phyloP scores from a whole-genome alignment of 1,140 invertebrate species.

The Scaptomyza pallida region DNA sequence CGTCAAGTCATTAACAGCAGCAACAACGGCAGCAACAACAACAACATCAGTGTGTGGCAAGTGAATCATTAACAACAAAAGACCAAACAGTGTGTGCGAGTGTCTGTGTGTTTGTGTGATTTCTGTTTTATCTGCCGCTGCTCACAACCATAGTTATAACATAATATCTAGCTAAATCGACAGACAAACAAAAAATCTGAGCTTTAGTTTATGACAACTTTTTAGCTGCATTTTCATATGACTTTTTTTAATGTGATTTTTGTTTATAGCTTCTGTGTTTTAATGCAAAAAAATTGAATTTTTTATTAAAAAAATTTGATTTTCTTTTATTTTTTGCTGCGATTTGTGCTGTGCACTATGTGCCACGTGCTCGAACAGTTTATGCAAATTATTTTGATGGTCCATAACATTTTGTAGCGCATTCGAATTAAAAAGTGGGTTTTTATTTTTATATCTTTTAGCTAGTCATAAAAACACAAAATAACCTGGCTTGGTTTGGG shows the following conservation, averaged over 20 bases:
- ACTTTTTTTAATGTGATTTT: conserved; percentile 1
- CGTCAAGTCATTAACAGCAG: conserved; percentile 78
- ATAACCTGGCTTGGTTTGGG: conserved; percentile 27
- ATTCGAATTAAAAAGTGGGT: conserved; percentile 51
- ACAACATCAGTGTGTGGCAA: conserved; percentile 40
- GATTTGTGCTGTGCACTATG: conserved; percentile 11
- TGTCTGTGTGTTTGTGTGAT: conserved; percentile 32
- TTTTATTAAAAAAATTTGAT: conserved; percentile 5
- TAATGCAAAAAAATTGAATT: neutral
- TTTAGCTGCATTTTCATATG: conserved; percentile 17
- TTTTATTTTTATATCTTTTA: conserved; percentile 41
- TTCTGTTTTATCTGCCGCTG: conserved; percentile 25
- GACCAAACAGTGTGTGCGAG: too few species aligned
- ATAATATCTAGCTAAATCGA: neutral
- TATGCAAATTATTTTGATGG: conserved; percentile 51
- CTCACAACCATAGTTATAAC: conserved; percentile 6
- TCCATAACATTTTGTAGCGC: conserved; percentile 44
- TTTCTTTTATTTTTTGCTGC: neutral
- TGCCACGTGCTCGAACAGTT: conserved; percentile 40
- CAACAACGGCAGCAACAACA: too few species aligned
- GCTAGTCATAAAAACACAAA: conserved; percentile 28
- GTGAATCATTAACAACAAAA: conserved; percentile 78
- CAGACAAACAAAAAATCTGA: too few species aligned
- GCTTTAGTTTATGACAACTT: neutral
- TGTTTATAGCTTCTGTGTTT: conserved; percentile 11